These are phyloP conservation scores for Podocnemis expansa DNA, from an alignment of 2,113 vertebrate genomes.

Conservation along the genomic window DNA sequence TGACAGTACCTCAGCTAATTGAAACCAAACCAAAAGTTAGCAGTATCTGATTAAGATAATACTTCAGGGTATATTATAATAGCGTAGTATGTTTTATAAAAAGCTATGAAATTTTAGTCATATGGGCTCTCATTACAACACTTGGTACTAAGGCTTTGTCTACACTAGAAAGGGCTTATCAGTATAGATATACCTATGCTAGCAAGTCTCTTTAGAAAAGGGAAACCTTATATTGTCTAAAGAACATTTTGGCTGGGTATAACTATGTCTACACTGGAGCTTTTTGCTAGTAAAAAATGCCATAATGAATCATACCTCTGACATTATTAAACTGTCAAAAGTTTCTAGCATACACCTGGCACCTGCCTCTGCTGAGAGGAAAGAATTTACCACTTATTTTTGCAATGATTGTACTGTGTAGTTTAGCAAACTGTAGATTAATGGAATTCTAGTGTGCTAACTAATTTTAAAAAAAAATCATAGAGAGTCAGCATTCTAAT, in stretches of 20 bases:
- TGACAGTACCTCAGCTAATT: not conserved
- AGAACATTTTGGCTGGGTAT: not conserved
- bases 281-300: not conserved
- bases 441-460: not conserved
- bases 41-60: not conserved
- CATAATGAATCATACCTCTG: not conserved
- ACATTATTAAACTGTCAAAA: not conserved
- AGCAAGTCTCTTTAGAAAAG: not conserved
- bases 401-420: not conserved
- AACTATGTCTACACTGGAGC: not conserved
- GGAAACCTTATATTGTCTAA: not conserved
- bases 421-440: not conserved
- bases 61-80: not conserved
- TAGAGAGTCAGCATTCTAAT: rapidly evolving
- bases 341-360: not conserved
- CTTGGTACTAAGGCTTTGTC: not conserved
- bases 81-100: not conserved
- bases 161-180: not conserved
- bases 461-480: not conserved
- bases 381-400: not conserved
- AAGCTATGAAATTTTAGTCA: not conserved
- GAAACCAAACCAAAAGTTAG: not conserved
- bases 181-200: not conserved
- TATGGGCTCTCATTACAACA: not conserved
- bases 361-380: not conserved